Conservation (phyloP, 2,113 vertebrate genomes). For the Tricholaema leucomelas region DNA sequence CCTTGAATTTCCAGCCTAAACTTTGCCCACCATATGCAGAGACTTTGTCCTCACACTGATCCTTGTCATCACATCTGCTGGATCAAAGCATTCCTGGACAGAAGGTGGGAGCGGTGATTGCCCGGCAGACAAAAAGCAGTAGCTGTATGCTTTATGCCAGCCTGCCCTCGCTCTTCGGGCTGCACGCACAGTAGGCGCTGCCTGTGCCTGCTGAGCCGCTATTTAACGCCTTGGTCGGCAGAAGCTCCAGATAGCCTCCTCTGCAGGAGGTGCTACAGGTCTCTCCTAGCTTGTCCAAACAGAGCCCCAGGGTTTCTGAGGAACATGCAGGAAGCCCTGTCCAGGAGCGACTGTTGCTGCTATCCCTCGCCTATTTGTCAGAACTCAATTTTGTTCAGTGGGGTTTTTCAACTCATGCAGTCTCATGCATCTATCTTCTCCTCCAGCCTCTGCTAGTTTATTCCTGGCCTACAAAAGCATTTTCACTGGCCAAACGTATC, state of each 20-base stretch:
- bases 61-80: slow-evolving; percentile 49
- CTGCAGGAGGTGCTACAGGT: neutral
- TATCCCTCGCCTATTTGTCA: slow-evolving; percentile 11
- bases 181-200: neutral
- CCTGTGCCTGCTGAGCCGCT: slow-evolving; percentile 1
- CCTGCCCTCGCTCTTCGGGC: neutral
- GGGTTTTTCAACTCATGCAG: neutral
- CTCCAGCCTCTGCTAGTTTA: neutral
- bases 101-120: slow-evolving; percentile 27
- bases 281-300: neutral
- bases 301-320: neutral
- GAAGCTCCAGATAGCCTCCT: slow-evolving; percentile 11
- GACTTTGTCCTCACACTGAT: slow-evolving; percentile 35
- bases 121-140: neutral
- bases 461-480: neutral
- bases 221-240: slow-evolving; percentile 39
- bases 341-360: neutral
- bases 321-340: neutral
- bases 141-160: neutral
- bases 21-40: slow-evolving; percentile 45
- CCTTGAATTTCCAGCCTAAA: slow-evolving; percentile 59
- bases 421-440: neutral
- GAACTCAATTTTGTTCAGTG: slow-evolving; percentile 16
- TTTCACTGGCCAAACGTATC: neutral
- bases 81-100: slow-evolving; percentile 51